phyloP scores from a whole-genome alignment of 2,113 vertebrate species.

The Saimiri boliviensis region DNA sequence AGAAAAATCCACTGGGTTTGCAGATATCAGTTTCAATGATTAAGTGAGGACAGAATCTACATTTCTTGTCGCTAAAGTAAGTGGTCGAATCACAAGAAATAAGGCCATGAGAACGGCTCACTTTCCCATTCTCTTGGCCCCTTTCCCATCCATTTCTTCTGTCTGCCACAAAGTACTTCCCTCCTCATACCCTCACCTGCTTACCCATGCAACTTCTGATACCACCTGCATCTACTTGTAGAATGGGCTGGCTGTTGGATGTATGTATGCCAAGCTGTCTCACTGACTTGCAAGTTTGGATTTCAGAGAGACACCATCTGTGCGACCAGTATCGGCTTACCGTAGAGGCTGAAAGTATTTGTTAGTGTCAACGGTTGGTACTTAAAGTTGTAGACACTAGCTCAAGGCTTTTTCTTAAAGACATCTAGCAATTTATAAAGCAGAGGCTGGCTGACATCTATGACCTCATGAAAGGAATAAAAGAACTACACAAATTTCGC shows the following conservation, averaged over 20 bases:
- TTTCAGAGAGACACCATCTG: not conserved
- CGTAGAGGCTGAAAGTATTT: not conserved
- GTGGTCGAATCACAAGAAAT: not conserved
- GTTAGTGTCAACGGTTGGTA: not conserved
- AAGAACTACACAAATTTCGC: not conserved
- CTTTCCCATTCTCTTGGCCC: too few relatives aligned
- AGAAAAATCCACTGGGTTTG: not conserved
- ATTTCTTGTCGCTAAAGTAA: not conserved
- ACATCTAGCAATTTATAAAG: not conserved
- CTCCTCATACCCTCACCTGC: not conserved
- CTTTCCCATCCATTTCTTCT: not conserved
- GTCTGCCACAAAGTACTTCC: not conserved
- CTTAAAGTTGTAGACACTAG: not conserved
- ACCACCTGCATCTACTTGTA: not conserved
- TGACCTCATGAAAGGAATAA: not conserved
- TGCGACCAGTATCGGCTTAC: not conserved
- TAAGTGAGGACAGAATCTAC: not conserved
- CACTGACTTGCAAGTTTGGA: not conserved
- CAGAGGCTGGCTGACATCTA: not conserved
- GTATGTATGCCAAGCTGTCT: not conserved
- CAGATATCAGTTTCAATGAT: not conserved
- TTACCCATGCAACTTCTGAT: accelerated
- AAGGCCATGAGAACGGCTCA: not conserved
- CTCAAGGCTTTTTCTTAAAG: not conserved
- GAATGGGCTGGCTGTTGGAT: not conserved